Conservation (phyloP, 2,888 invertebrate species). For the Drosophila cracens region DNA sequence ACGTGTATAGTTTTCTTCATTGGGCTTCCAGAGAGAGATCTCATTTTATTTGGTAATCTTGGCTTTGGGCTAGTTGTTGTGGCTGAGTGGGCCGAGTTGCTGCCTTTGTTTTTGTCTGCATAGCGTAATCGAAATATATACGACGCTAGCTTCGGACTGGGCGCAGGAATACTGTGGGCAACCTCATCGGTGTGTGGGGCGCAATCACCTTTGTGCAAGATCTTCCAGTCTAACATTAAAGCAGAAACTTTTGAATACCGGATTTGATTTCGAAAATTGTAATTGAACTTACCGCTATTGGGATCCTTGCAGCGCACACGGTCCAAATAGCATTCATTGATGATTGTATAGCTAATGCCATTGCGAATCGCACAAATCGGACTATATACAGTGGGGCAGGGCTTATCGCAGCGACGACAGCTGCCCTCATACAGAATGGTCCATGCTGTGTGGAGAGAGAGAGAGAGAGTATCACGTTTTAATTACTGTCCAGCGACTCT, state of each 20-base stretch:
- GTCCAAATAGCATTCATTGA: constrained; percentile 76
- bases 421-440: constrained; percentile 68
- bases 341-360: constrained; percentile 70
- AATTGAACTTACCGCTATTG: constrained; percentile 58
- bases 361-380: constrained; percentile 75
- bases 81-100: background rate
- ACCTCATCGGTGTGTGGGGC: constrained; percentile 16
- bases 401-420: constrained; percentile 63
- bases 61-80: background rate
- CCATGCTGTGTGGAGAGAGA: constrained; percentile 61
- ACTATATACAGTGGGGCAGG: constrained; percentile 61
- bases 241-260: background rate
- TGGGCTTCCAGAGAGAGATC: background rate
- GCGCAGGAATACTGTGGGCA: constrained; percentile 24
- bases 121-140: constrained; percentile 38
- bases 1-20: background rate
- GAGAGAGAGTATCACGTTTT: background rate
- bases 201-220: constrained; percentile 66
- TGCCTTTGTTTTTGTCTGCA: constrained; percentile 3
- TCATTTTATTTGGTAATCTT: background rate
- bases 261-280: background rate
- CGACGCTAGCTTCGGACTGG: constrained; percentile 10
- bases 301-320: constrained; percentile 73
- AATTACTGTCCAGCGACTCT: constrained; percentile 13
- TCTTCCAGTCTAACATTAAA: constrained; percentile 59